Base-by-base conservation (phyloP, 2,888 invertebrate species). In the Shargacucullia verbasci region DNA sequence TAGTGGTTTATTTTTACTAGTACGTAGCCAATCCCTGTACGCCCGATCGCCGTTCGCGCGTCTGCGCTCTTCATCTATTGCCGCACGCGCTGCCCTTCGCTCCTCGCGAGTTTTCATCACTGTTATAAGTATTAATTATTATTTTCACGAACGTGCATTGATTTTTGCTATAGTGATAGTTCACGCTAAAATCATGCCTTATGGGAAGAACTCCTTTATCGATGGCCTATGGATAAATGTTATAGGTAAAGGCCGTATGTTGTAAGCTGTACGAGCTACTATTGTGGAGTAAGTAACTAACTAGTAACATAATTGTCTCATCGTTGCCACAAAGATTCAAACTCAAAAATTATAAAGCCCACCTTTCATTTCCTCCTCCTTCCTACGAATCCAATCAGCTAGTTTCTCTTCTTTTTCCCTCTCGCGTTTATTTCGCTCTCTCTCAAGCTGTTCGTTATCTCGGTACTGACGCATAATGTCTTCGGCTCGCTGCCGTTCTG, bases 11-110 rank as follows among this genome's bases (percentile, higher is more conserved):
- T 94, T 93, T 87, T 95, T 95, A 65, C 96, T 95, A 37, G 91
- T 94, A 54, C 95, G 91, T 59, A 95, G 84, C 96, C 96, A 96
- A 69, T 95, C 94, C 33, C 94, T 89, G 76, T 95, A 96, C 0
- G 96, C 96, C 40, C 88, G 94, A 67, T 94, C 90, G 58, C 95
- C 95, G 48, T 94, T 90, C 34, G 93, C 87, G 0, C 95, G 84
- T 29, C 95, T 90, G 14, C 88, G 89, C 70, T 94, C 92, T 34
- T 94, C 95, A 4, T 95, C 95, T 27, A 95, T 94, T 0, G 91
- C 88, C 7, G 83, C 78, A 35, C 94, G 92, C 10, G 94, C 90
- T 3, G 91, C 88, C 11, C 87, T 82, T n/a, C 92, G 89, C 63
- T 94, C 92, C 44, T 92, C 90, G 20, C 87, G 89, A 6, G 90